Evolutionary conservation across 2,113 vertebrate species (phyloP), one percentile per base, ranked within the genome.

Genomic region (Microcebus lehilahytsara): DNA sequence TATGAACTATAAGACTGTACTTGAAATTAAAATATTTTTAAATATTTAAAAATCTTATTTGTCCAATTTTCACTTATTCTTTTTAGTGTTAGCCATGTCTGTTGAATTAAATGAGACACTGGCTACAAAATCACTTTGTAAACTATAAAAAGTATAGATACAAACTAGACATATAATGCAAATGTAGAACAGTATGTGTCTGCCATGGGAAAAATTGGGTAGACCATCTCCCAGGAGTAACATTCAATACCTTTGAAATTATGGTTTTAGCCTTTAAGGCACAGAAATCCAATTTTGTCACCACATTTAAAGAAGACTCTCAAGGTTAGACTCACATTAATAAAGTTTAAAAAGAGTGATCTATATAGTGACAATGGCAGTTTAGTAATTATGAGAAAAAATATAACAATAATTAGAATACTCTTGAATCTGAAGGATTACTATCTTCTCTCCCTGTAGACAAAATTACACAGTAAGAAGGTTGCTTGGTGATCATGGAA

Each of bases 11-110:
- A 86, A 94, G 25, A 66, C 67, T 81, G 75, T 40, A 75, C 2
- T 46, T 62, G 32, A 96, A 71, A 80, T 94, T 92, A 92, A 94
- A 83, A 80, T 49, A 81, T 66, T 85, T 89, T 92, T 56, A 56
- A 86, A 92, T 30, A 94, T 66, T 84, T 89, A 95, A 96, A 88
- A 96, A 81, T 89, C 34, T 64, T 49, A 80, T 19, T 49, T 91
- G 67, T 34, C 20, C 53, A 67, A 62, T 69, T 92, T 96, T 85
- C 42, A 83, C 9, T 58, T 90, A 30, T 83, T 87, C 40, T 87
- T 95, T 72, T 46, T 60, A 56, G 9, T 71, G 6, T 69, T 27
- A 85, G 32, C 13, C 14, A 69, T 69, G 9, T 64, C 56, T 93
- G 66, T 16, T 53, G 32, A 97, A 67, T 66, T 72, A 84, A 77